These are phyloP conservation scores for Chaenocephalus aceratus DNA, from an alignment of 2,113 vertebrate species.

Conservation along the genomic window DNA sequence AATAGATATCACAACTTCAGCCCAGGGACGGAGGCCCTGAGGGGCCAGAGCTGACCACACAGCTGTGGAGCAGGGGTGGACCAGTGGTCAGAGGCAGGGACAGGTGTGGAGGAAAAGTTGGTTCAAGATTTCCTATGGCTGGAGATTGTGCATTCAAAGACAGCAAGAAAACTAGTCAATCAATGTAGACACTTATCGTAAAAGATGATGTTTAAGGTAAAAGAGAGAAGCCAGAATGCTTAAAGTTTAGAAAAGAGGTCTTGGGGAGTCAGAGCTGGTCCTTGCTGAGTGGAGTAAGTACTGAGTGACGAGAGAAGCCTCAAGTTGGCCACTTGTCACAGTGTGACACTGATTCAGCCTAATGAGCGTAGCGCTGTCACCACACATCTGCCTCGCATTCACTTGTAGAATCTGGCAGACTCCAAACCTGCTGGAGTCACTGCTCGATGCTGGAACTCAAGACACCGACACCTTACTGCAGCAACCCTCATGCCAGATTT, in stretches of 20 bases:
- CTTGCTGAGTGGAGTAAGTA: conserved; percentile 58
- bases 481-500: conserved; percentile 68
- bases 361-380: conserved; percentile 87
- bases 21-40: conserved; percentile 60
- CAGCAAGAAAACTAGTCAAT: conserved; percentile 1
- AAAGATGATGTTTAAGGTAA: conserved; percentile 20
- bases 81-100: conserved; percentile 31
- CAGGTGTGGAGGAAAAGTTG: not conserved
- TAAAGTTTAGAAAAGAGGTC: conserved; percentile 58
- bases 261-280: conserved; percentile 50
- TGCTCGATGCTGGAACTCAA: conserved; percentile 79
- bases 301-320: conserved; percentile 76
- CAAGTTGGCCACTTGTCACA: conserved; percentile 85
- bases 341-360: conserved; percentile 86
- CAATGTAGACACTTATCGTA: not conserved
- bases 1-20: conserved; percentile 84
- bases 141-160: not conserved
- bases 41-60: conserved; percentile 66
- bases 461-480: conserved; percentile 49
- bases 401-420: conserved; percentile 97
- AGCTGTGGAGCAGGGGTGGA: conserved; percentile 55
- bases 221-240: conserved; percentile 43
- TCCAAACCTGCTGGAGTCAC: conserved; percentile 93
- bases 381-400: conserved; percentile 88
- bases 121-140: not conserved